Evolutionary conservation across 2,113 vertebrate species (phyloP), one percentile per base, ranked within the genome.

Genomic region (Chinchilla lanigera): DNA sequence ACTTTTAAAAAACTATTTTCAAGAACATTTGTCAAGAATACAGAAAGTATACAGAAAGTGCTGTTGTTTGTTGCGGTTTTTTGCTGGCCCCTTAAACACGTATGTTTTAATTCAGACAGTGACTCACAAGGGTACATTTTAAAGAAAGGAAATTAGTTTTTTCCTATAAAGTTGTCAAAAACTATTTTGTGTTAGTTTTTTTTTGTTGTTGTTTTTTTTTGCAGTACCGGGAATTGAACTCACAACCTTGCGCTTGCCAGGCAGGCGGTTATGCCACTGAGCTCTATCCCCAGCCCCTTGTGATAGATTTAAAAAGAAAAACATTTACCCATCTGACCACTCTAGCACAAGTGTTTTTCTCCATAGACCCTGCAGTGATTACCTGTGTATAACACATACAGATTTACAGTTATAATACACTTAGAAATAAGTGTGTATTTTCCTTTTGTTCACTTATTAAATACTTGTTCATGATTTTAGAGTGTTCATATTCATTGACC

Each of bases 241-340:
- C n/a, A n/a, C n/a, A n/a, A n/a, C n/a, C n/a, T n/a, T n/a, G n/a
- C n/a, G n/a, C n/a, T n/a, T n/a, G n/a, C n/a, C n/a, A n/a, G n/a
- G n/a, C n/a, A n/a, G n/a, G n/a, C n/a, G n/a, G n/a, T n/a, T n/a
- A n/a, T n/a, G n/a, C n/a, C n/a, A n/a, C n/a, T n/a, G n/a, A n/a
- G n/a, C n/a, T n/a, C n/a, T n/a, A n/a, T n/a, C n/a, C n/a, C n/a
- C n/a, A n/a, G n/a, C n/a, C n/a, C n/a, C n/a, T 89, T 85, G 47
- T 90, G 17, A 63, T 87, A 78, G 16, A 78, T 41, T 83, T 89
- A 54, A 41, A 75, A 84, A 88, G 60, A 90, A 96, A 90, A 91
- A 38, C 52, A 86, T 35, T 90, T 38, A 52, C 2, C 6, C 8
- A 63, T 82, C 35, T 56, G 41, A 9, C 35, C 50, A 96, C 26